Evolutionary conservation across 2,113 vertebrate genomes (phyloP), one percentile per base, ranked within the genome.

Genomic region (Pseudopipra pipra): DNA sequence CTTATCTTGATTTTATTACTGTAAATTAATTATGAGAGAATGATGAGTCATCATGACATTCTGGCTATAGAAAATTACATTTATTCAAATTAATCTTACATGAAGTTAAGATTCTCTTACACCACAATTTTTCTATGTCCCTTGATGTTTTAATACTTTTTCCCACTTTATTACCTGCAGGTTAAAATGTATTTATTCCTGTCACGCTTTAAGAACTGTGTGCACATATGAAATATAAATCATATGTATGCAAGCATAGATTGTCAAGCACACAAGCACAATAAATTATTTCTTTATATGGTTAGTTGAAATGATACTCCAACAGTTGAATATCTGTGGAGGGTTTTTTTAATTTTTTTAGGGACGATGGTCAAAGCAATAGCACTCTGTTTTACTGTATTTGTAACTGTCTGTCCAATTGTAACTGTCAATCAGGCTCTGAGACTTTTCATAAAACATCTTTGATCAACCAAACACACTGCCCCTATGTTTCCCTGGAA

Each of bases 1-100:
- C 82, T 95, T 95, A 95, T 93, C 94, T 96, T 96, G 89, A 96
- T 96, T 93, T 87, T 92, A 93, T 96, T 95, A 94, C 43, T 39
- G 51, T 87, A 97, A 96, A 87, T 95, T 91, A 95, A 96, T 97
- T 96, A 95, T 35, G 30, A 12, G 31, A 90, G 33, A 89, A 67
- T 85, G 86, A 85, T 96, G 89, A 96, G 67, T 96, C 89, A 94
- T 95, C 81, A 91, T 82, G 86, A 71, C 77, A 85, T 92, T 1
- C 20, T 75, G 37, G 61, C 11, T 87, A 89, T 61, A 84, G 76
- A 93, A 93, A 95, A 93, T 93, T 88, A 49, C 61, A 91, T 96
- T 96, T 94, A 93, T 92, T 88, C 75, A 93, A 84, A 96, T 95
- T 94, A 95, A 84, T 95, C 47, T 81, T 95, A 70, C 35, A 75